Evolutionary conservation across 2,113 vertebrate species (phyloP), one percentile per base, ranked within the genome.

Genomic region (Ammodramus savannarum): DNA sequence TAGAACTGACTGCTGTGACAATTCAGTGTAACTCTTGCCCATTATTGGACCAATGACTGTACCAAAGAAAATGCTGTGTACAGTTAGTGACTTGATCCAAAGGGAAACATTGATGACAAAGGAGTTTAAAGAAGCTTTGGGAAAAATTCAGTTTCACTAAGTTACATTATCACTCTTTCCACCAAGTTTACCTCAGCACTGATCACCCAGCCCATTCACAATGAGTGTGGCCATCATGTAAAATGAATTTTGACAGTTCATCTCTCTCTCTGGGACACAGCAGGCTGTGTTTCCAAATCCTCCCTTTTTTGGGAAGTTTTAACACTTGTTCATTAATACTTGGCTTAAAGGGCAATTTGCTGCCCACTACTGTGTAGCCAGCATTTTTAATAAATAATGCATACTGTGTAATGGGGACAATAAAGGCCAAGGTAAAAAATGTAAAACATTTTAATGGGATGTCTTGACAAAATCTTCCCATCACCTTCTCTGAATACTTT

Each of bases 371-470:
- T 69, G 55, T 90, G 79, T 92, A 91, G 96, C 85, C 94, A 93
- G 74, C 20, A 85, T 79, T 96, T 95, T 96, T 91, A 89, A 98
- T 97, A 97, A 97, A 97, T 97, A 98, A 95, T 96, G 89, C 67
- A 92, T 72, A 80, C 72, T 82, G 66, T 94, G 95, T 96, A 97
- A 98, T 94, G 90, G 96, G 90, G 88, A 97, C 97, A 97, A 97
- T 63, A 87, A 96, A 95, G 88, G 91, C 81, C 84, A 92, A 96
- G 62, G 92, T 96, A 96, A 97, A 85, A 98, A 97, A 97, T 85
- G 71, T 82, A 96, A 96, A 97, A 96, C 34, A 96, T 95, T 95
- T 97, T 97, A 97, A 97, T 85, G 77, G 85, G 63, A 72, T 95
- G 66, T 57, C 87, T 95, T 88, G 76, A 90, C 23, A 20, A 98